Evolutionary conservation across 2,888 invertebrate genomes (phyloP).

Genomic region (Polymixis lichenea): DNA sequence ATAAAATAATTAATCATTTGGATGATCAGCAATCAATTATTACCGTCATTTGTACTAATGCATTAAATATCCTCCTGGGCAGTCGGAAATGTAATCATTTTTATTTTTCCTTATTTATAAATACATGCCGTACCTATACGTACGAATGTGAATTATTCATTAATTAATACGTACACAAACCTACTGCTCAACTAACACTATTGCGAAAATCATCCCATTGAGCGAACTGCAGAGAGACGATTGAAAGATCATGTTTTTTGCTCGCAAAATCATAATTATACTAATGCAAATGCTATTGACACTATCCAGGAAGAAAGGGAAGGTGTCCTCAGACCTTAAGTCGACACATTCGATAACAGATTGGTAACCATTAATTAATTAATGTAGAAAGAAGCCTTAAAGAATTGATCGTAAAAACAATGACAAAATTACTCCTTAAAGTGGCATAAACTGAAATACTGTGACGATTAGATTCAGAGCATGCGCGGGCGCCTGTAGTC

Average conservation of each 20-base stretch:
- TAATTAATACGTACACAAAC: background rate
- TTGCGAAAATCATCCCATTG: background rate
- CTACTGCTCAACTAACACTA: background rate
- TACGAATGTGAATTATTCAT: background rate
- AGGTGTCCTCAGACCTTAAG: background rate
- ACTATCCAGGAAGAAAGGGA: background rate
- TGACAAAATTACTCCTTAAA: conserved; percentile 20
- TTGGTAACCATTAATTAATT: background rate
- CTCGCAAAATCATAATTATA: background rate
- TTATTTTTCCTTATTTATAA: conserved; percentile 28
- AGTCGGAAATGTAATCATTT: background rate
- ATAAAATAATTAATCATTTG: conserved; percentile 30
- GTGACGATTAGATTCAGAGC: conserved; percentile 59
- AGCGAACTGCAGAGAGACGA: background rate
- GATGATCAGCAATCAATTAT: conserved; percentile 36
- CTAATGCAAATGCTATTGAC: background rate
- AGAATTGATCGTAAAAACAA: conserved; percentile 21
- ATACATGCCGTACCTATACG: background rate
- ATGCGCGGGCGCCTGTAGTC: conserved; percentile 71
- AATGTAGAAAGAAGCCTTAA: background rate
- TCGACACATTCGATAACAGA: background rate
- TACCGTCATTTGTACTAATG: conserved; percentile 11
- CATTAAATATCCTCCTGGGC: background rate
- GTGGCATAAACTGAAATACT: conserved; percentile 46
- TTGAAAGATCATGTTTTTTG: background rate